phyloP scores from a whole-genome alignment of 2,888 invertebrate genomes.

The Caenorhabditis becei region DNA sequence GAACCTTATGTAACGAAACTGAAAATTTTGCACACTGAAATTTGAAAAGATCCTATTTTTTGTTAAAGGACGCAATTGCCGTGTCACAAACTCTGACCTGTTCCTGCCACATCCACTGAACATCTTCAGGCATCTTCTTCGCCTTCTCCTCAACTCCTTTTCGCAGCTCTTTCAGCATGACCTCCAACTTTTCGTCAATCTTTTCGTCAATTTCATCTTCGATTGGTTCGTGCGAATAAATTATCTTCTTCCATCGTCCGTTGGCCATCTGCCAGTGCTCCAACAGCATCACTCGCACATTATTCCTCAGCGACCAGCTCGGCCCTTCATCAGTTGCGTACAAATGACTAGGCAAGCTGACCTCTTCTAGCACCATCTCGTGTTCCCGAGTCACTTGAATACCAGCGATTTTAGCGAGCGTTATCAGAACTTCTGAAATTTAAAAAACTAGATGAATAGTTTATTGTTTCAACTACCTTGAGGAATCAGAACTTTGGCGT shows the following conservation, averaged over 20 bases:
- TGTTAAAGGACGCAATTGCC: slow-evolving; percentile 39
- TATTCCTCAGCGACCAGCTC: slow-evolving; percentile 74
- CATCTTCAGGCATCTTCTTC: slow-evolving; percentile 49
- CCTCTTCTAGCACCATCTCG: slow-evolving; percentile 67
- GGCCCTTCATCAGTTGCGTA: slow-evolving; percentile 76
- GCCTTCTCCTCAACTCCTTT: slow-evolving; percentile 50
- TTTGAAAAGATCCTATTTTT: not conserved
- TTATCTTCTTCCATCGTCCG: slow-evolving; percentile 60
- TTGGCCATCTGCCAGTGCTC: slow-evolving; percentile 65
- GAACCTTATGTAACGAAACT: not conserved
- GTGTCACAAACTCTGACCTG: slow-evolving; percentile 60
- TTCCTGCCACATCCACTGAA: slow-evolving; percentile 72
- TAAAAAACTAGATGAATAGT: too few relatives aligned
- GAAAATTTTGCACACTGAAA: not conserved
- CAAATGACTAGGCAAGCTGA: slow-evolving; percentile 70
- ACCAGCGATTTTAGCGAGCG: slow-evolving; percentile 63
- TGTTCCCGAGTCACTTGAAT: slow-evolving; percentile 63
- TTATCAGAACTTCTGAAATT: slow-evolving; percentile 54
- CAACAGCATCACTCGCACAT: slow-evolving; percentile 70
- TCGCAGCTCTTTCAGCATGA: slow-evolving; percentile 55
- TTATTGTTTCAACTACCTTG: slow-evolving; percentile 65
- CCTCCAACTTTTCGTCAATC: slow-evolving; percentile 54
- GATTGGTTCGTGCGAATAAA: slow-evolving; percentile 66
- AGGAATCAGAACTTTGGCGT: slow-evolving; percentile 71
- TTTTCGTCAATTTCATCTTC: slow-evolving; percentile 52